These are phyloP conservation scores for Coccyzus lansbergi DNA, from an alignment of 2,797 vertebrate species.

Conservation along the genomic window DNA sequence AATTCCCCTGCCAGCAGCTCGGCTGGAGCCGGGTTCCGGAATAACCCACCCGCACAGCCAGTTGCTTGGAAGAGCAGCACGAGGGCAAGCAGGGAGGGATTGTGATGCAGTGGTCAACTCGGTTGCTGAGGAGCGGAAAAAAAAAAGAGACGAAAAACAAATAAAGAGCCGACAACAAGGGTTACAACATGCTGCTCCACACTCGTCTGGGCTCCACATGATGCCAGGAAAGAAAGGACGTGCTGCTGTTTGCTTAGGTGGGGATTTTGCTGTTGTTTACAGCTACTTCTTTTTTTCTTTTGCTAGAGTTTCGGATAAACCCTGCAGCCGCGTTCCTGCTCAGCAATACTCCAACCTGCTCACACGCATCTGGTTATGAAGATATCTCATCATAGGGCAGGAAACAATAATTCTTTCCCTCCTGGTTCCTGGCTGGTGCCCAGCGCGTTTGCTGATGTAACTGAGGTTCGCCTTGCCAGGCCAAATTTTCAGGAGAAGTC, in stretches of 20 bases:
- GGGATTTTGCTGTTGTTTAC: neutral
- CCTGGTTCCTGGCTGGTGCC: rapidly evolving
- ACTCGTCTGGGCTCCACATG: neutral
- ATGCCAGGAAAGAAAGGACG: neutral
- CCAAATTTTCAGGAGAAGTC: neutral
- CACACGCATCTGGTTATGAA: rapidly evolving
- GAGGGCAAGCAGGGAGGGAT: rapidly evolving
- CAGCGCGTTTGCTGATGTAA: neutral
- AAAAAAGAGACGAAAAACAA: neutral
- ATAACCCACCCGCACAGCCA: neutral
- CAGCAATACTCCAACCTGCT: neutral
- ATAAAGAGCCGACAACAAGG: neutral
- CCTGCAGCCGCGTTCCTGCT: neutral
- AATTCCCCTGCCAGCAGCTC: neutral
- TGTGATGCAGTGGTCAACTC: rapidly evolving
- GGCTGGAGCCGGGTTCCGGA: neutral
- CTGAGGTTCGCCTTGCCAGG: neutral
- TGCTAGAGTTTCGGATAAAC: neutral
- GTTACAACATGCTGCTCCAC: neutral
- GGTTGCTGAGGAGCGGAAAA: neutral
- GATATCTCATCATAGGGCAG: neutral
- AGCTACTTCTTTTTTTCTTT: neutral
- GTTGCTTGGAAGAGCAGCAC: neutral
- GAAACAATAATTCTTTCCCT: neutral
- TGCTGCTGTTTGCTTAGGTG: neutral